Conservation (phyloP, 2,888 invertebrate species). For the Euproctis similis region DNA sequence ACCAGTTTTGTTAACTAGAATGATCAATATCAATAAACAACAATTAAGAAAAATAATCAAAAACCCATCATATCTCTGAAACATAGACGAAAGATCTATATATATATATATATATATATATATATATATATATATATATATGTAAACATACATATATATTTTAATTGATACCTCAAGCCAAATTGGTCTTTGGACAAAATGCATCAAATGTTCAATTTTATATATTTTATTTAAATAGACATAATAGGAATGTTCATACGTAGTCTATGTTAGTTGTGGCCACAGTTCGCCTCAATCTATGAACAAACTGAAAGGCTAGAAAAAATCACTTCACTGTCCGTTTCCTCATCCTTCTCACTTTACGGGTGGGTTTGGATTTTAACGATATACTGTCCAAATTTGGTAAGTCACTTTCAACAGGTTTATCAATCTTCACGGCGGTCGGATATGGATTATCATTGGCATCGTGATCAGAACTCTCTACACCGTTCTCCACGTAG, state of each 20-base stretch:
- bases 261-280: slow-evolving; percentile 25
- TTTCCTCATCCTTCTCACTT: slow-evolving; percentile 53
- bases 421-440: slow-evolving; percentile 18
- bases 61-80: too few species aligned
- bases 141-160: too few species aligned
- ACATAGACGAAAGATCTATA: too few species aligned
- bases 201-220: too few species aligned
- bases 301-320: slow-evolving; percentile 61
- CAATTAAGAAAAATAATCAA: too few species aligned
- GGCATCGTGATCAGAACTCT: slow-evolving; percentile 55
- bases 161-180: too few species aligned
- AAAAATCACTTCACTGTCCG: slow-evolving; percentile 70
- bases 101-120: too few species aligned
- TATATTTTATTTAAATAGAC: too few species aligned
- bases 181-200: too few species aligned
- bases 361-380: slow-evolving; percentile 46
- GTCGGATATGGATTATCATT: slow-evolving; percentile 43
- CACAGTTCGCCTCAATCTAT: slow-evolving; percentile 47
- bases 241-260: slow-evolving; percentile 44
- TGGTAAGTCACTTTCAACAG: slow-evolving; percentile 44
- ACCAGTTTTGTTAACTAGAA: too few species aligned
- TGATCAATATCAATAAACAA: too few species aligned
- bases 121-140: too few species aligned
- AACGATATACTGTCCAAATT: slow-evolving; percentile 57
- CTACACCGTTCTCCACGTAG: slow-evolving; percentile 55